Percentiles rank a stretch among this genome's conserved stretches.
phyloP scores from a whole-genome alignment of 2,113 vertebrate species.

The Silurus asotus region DNA sequence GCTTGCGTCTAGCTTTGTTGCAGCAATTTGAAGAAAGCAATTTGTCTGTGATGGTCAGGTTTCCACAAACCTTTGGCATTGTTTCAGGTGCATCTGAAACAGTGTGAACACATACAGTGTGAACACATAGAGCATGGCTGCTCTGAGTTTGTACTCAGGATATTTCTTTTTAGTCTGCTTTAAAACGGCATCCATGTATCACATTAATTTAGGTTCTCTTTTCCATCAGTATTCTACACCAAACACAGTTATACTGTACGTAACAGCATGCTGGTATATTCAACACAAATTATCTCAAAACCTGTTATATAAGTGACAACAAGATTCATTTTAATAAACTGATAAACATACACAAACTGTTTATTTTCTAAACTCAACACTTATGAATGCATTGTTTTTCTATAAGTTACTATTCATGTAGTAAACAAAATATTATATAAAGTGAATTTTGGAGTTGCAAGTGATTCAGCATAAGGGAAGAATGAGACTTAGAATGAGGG shows the following conservation, averaged over 20 bases:
- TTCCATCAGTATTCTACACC: neutral
- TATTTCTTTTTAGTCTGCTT: neutral
- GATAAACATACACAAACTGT: neutral
- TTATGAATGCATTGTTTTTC: neutral
- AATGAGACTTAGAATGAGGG: conserved; percentile 32
- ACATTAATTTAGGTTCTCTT: neutral
- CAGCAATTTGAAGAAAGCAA: neutral
- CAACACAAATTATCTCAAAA: neutral
- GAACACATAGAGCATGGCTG: neutral
- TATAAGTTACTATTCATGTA: conserved; percentile 11
- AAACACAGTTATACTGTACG: neutral
- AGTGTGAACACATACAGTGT: neutral
- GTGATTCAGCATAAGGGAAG: conserved; percentile 17
- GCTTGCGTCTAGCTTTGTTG: neutral
- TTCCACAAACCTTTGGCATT: neutral
- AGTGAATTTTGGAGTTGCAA: conserved; percentile 50
- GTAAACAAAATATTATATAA: conserved; percentile 30
- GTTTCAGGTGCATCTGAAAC: neutral
- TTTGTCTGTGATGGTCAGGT: neutral
- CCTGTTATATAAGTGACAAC: neutral
- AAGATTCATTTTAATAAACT: neutral
- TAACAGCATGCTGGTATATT: neutral
- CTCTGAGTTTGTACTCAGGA: neutral
- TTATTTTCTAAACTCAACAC: neutral
- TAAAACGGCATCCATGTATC: neutral